Evolutionary conservation across 2,888 invertebrate genomes (phyloP), one percentile per base, ranked within the genome.

Genomic region (Eulithis prunata): DNA sequence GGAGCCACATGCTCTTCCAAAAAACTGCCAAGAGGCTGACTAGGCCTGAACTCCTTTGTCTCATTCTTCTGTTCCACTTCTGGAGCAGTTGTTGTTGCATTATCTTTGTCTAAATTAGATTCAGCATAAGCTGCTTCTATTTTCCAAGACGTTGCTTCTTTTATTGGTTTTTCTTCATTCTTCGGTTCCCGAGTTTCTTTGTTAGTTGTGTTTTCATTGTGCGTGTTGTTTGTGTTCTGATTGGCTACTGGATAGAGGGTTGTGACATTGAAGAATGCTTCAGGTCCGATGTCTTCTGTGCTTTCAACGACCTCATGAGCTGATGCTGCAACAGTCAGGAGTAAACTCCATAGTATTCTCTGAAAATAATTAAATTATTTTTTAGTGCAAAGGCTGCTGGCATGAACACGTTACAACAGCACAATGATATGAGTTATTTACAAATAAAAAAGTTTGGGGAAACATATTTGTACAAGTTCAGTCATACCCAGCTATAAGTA

Each of bases 1-100:
- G 84, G 80, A 0, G 69, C 63, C 5, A 77, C 73, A 71, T 91
- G 89, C 67, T 90, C 85, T 72, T 94, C 94, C 70, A 90, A 89
- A 70, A 88, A 88, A 46, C 83, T 86, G 13, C 91, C 93, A 41
- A 94, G 70, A 73, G 91, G 93, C 10, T 89, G 93, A 76, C 94
- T 94, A 2, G 94, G 94, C 59, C 85, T 90, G 68, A 94, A 94
- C 53, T 87, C 86, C 14, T 83, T 83, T 11, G 74, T 75, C 36
- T 70, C 74, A 55, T 82, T 81, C n/a, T 75, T 76, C n/a, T 71
- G 75, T 38, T 75, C 69, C 11, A 77, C 76, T 47, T 76, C 75
- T 4, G 68, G 64, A 12, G 71, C 36, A 38, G 52, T 12, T 46
- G 54, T 71, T 10, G 76, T 81, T 5, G 28, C 68, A 36, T 78